A percentile compares a stretch with the other conserved stretches of the same genome.
Evolutionary conservation across 2,888 invertebrate genomes (phyloP).

Genomic region (Thumatha senex): DNA sequence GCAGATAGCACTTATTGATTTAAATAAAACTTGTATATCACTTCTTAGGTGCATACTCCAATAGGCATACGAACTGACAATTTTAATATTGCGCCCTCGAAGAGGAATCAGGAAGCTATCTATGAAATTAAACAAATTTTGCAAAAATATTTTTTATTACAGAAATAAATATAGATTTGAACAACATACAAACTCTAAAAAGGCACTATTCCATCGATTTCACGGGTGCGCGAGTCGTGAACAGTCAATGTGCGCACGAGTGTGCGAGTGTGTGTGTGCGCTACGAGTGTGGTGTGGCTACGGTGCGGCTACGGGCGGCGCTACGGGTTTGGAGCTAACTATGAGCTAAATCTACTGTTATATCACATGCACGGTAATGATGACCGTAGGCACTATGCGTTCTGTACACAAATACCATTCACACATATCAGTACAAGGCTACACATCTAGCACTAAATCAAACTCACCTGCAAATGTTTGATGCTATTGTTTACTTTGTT

Average conservation of each 20-base stretch:
- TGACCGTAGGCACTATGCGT: not conserved
- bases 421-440: not conserved
- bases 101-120: not conserved
- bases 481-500: too few relatives aligned
- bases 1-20: not conserved
- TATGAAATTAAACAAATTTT: constrained; percentile 10
- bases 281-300: constrained; percentile 6
- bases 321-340: constrained; percentile 1
- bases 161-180: constrained; percentile 11
- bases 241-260: constrained; percentile 3
- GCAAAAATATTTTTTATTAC: constrained; percentile 16
- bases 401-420: constrained; percentile 4
- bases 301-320: constrained; percentile 2
- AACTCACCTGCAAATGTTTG: not conserved
- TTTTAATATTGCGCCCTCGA: not conserved
- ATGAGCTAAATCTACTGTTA: constrained; percentile 1
- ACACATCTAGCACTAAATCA: not conserved
- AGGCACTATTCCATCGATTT: constrained; percentile 10
- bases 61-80: not conserved
- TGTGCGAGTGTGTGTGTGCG: constrained; percentile 17
- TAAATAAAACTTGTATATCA: constrained; percentile 9
- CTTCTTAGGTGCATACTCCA: not conserved
- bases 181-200: not conserved
- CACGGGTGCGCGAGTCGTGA: constrained; percentile 3
- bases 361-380: not conserved